Evolutionary conservation across 2,888 invertebrate genomes (phyloP), one percentile per base, ranked within the genome.

Genomic region (Epistrophe grossulariae): DNA sequence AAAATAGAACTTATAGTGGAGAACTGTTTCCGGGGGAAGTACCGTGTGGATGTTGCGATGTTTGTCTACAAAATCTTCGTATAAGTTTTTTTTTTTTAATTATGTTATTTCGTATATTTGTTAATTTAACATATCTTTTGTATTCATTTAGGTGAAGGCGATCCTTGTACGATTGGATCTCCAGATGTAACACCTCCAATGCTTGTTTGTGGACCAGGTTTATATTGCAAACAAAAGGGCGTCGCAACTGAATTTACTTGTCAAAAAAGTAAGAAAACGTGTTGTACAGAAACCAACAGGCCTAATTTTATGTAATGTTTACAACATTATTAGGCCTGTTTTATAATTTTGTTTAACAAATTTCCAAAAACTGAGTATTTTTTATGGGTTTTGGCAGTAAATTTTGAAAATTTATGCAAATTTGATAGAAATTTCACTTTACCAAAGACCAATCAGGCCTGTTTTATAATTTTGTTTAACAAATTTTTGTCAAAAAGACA

Each of bases 41-140:
- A 0, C 90, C 93, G 0, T 96, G 96, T 91, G 95, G 95, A 90
- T 96, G 96, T 90, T 95, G 95, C 88, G 92, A 94, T 0, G 94
- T 93, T 90, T 95, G 95, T 88, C 90, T 95, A 57, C 93, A 94
- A 4, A 93, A 94, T 88, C 93, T 94, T 88, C 92, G 95, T 95
- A 92, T 91, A 90, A n/a, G n/a, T n/a, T 90, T 88, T 17, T 45
- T 24, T 90, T 88, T 17, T 45, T 45, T 24, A 13, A 38, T 15
- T 8, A 38, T 6, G 43, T 28, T 13, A 24, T 74, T 45, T 43
- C 1, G 13, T 6, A 11, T 38, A n/a, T 10, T 17, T 66, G 5
- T 0, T 11, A n/a, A 35, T 4, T 31, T 1, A 24, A 17, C 1
- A 8, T 9, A 31, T 66, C 19, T 31, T 10, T 2, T 24, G 10